Evolutionary conservation across 30 jellyfish, hydroid and myxozoan genomes (phyloP).

Genomic region (Turritopsis rubra): DNA sequence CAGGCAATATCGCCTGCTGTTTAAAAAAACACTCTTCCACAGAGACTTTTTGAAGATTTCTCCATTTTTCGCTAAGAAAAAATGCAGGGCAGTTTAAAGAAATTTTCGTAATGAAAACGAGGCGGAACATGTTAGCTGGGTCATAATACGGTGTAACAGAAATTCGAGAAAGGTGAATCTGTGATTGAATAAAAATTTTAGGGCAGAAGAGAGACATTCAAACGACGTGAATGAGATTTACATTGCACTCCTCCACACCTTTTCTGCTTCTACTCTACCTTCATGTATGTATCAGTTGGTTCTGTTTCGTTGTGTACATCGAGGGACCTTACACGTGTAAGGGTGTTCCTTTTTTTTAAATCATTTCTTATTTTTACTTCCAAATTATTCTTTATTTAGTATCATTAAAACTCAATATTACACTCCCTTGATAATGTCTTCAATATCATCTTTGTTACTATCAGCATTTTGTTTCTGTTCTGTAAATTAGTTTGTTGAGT

Average conservation of each 20-base stretch:
- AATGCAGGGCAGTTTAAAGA: no score
- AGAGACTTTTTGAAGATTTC: neutral
- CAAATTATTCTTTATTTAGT: neutral
- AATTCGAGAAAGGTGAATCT: no score
- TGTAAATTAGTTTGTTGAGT: neutral
- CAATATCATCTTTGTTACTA: neutral
- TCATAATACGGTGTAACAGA: no score
- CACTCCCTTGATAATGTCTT: no score
- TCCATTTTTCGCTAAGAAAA: neutral
- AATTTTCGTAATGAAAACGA: no score
- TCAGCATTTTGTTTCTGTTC: neutral
- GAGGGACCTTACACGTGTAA: neutral
- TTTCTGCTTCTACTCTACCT: no score
- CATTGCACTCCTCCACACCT: no score
- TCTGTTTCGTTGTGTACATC: neutral
- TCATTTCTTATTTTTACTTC: neutral
- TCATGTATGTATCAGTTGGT: neutral
- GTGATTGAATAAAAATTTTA: no score
- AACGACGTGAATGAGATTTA: no score
- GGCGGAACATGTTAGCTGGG: no score
- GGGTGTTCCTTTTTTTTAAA: neutral
- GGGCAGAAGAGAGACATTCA: no score
- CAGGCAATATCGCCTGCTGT: neutral
- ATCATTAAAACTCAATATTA: neutral
- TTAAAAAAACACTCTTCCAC: neutral